Evolutionary conservation across 2,888 invertebrate genomes (phyloP), one percentile per base, ranked within the genome.

Genomic region (Standfussiana lucernea): DNA sequence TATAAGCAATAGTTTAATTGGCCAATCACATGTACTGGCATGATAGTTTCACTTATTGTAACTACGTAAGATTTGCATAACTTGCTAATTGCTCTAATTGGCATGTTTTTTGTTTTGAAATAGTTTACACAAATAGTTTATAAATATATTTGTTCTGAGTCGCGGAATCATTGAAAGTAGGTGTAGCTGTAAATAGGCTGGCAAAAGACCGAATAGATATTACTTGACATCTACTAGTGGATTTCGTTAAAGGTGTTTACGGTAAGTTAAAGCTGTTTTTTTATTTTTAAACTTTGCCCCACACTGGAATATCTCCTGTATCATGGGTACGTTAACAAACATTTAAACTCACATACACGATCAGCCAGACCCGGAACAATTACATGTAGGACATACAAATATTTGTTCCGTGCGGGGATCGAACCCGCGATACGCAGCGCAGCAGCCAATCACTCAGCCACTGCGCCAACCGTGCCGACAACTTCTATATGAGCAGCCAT

Each of bases 1-100:
- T 90, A 80, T 89, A 82, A 88, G 86, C 84, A 87, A 89, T 88
- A 89, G 90, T 91, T 93, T 92, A 92, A 91, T 91, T 92, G 91
- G 89, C 89, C 88, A 89, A 91, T 90, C 83, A 85, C 61, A 80
- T 82, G 78, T 89, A 85, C 80, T 59, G 47, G 69, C 71, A 62
- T 65, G 77, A 72, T 89, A 87, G 89, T 91, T 91, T 90, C 87
- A 89, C 86, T 88, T 86, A 84, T 84, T 88, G 79, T 86, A 77
- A 70, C 75, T 67, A 86, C 70, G 82, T 84, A 81, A 82, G 76
- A 82, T 89, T 86, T 86, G 78, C 89, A 87, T 88, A 87, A 86
- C 72, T 56, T 28, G 50, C 65, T 87, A 89, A 88, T 88, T 87
- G 76, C 72, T 56, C 75, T 86, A 79, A 85, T 79, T 83, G 75